A percentile compares a stretch with the other conserved stretches of the same genome.
Conservation (phyloP, 2,888 invertebrate species). For the Spodoptera littoralis region DNA sequence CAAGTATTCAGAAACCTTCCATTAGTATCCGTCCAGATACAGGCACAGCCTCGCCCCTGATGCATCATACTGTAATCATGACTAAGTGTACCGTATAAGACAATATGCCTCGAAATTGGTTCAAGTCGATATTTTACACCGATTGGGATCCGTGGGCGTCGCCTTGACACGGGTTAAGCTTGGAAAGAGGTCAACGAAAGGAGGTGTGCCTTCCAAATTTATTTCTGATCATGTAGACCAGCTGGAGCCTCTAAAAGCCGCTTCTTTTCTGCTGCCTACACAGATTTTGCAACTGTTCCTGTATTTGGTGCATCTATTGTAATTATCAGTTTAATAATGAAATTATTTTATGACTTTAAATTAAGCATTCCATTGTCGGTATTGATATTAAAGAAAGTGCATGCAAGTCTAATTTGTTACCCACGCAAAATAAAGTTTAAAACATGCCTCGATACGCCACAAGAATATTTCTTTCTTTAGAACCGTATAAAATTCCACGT, state of each 20-base stretch:
- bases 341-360: no score
- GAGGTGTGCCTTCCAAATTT: conserved; percentile 42
- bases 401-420: no score
- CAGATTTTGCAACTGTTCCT: not conserved
- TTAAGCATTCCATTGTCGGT: not conserved
- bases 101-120: conserved; percentile 59
- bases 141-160: conserved; percentile 56
- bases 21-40: conserved; percentile 33
- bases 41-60: conserved; percentile 23
- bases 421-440: no score
- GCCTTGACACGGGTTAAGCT: conserved; percentile 53
- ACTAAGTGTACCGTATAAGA: conserved; percentile 59
- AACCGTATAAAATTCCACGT: conserved; percentile 33
- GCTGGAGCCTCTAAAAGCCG: conserved; percentile 13
- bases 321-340: no score
- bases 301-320: not conserved
- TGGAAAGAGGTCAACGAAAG: conserved; percentile 50
- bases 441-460: not conserved
- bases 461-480: conserved; percentile 16
- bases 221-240: conserved; percentile 41
- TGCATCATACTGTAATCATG: conserved; percentile 46
- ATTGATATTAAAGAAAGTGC: not conserved
- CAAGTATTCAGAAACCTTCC: conserved; percentile 12
- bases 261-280: conserved; percentile 3
- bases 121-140: conserved; percentile 54